phyloP scores from a whole-genome alignment of 2,888 invertebrate genomes.

The Autographa gamma region DNA sequence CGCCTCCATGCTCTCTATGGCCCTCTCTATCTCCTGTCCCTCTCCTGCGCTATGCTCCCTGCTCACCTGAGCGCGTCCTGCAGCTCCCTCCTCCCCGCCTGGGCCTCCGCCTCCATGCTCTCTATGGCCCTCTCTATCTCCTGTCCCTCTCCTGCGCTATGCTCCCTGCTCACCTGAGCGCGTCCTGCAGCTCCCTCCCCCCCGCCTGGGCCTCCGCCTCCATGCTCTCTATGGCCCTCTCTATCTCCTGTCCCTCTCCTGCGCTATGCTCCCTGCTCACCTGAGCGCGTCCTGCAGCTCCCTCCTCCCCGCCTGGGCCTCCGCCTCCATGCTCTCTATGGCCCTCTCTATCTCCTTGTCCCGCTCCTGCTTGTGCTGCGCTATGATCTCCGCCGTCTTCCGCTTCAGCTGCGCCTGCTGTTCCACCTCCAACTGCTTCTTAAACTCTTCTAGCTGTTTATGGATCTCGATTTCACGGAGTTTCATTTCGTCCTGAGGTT shows the following conservation, averaged over 20 bases:
- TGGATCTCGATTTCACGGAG: conserved; percentile 89
- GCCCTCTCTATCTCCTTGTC: conserved; percentile 94
- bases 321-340: conserved; percentile 91
- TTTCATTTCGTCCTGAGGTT: conserved; percentile 80
- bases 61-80: conserved; percentile 88
- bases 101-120: conserved; percentile 91
- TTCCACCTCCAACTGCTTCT: conserved; percentile 90
- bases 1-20: conserved; percentile 91
- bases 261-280: too few species aligned
- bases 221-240: conserved; percentile 91
- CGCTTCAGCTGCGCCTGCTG: conserved; percentile 90
- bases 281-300: conserved; percentile 90
- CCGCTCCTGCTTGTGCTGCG: too few species aligned
- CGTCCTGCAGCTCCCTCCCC: conserved; percentile 90
- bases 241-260: conserved; percentile 95
- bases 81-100: conserved; percentile 88
- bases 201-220: conserved; percentile 91
- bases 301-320: conserved; percentile 89
- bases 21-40: conserved; percentile 94
- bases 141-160: conserved; percentile 93
- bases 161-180: conserved; percentile 87
- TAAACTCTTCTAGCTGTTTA: conserved; percentile 90
- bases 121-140: conserved; percentile 94
- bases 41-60: conserved; percentile 77
- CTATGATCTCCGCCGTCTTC: conserved; percentile 91